These are phyloP conservation scores for Alentia gelatinosa DNA, from an alignment of 2,888 invertebrate species.

Conservation along the genomic window DNA sequence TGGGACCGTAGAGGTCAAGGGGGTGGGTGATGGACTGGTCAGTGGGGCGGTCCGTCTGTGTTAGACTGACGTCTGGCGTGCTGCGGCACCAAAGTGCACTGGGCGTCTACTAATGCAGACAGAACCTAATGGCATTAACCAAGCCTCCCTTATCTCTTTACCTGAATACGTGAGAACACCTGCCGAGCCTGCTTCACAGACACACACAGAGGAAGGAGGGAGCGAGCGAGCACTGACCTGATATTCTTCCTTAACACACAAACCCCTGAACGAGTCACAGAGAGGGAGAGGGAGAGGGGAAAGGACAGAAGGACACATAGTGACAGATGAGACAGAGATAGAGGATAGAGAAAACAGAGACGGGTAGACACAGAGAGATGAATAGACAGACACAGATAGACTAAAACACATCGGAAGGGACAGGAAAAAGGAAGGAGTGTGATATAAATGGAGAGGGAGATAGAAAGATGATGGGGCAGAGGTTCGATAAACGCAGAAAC, in stretches of 20 bases:
- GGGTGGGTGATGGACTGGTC: too few species aligned
- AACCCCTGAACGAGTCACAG: background rate
- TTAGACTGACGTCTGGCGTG: background rate
- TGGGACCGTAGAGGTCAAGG: too few species aligned
- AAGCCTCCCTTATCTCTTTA: conserved; percentile 31
- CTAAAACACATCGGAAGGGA: too few species aligned
- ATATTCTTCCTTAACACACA: background rate
- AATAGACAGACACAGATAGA: too few species aligned
- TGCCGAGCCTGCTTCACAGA: background rate
- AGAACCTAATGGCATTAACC: conserved; percentile 39
- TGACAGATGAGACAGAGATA: too few species aligned
- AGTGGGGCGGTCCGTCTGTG: background rate
- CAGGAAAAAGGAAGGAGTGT: too few species aligned
- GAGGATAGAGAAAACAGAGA: too few species aligned
- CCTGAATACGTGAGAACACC: conserved; percentile 41
- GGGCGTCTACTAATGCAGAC: background rate
- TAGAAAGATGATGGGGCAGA: too few species aligned
- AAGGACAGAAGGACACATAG: background rate
- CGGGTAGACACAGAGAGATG: too few species aligned
- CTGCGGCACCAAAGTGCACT: background rate
- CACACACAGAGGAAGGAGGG: background rate
- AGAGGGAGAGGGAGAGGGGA: background rate
- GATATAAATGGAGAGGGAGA: too few species aligned
- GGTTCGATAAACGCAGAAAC: too few species aligned
- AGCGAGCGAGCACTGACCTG: background rate